Base-by-base conservation (phyloP, 2,797 vertebrate species). In the Coccyzus lansbergi region DNA sequence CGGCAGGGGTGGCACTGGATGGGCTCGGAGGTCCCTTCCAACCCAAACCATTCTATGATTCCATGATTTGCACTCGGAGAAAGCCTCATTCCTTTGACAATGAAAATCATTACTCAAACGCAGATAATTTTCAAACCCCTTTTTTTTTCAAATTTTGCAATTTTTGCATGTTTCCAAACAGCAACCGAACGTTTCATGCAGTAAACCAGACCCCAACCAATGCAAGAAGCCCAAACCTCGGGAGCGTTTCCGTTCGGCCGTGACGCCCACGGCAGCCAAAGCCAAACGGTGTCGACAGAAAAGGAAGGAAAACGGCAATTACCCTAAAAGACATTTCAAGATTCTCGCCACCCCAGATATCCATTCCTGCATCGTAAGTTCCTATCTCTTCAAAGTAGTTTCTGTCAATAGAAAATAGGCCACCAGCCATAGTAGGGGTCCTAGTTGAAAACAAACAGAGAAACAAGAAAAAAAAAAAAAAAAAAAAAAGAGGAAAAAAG, bases 241-340 rank as follows among this genome's bases (percentile, higher is more conserved):
- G 15, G 81, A 85, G 86, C 81, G 89, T 80, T 91, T 25, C 42
- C 65, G 70, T 42, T 34, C 76, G 90, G 29, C 49, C 59, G 4
- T 0, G 90, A 42, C 48, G 94, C 81, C 60, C 69, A 93, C 49
- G 75, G 49, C 58, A 74, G 56, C 70, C 62, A 20, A 81, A 93
- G 95, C 71, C 96, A 93, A 68, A 62, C 68, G 31, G 38, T 49
- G 72, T 90, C 64, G 29, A 95, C 65, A 92, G 92, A 95, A 97
- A 97, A 97, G 74, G 96, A 97, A 97, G 96, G 95, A 97, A 98
- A 98, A 97, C 24, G 48, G 76, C 81, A 97, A 92, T 99, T 98
- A 99, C 99, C 98, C 99, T 99, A 97, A 99, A 99, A 97, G 99
- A 99, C 98, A 99, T 99, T 98, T 99, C 99, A 97, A 99, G 98